These are phyloP conservation scores for Penaeus chinensis DNA, from an alignment of 1,140 invertebrate genomes.

Conservation along the genomic window DNA sequence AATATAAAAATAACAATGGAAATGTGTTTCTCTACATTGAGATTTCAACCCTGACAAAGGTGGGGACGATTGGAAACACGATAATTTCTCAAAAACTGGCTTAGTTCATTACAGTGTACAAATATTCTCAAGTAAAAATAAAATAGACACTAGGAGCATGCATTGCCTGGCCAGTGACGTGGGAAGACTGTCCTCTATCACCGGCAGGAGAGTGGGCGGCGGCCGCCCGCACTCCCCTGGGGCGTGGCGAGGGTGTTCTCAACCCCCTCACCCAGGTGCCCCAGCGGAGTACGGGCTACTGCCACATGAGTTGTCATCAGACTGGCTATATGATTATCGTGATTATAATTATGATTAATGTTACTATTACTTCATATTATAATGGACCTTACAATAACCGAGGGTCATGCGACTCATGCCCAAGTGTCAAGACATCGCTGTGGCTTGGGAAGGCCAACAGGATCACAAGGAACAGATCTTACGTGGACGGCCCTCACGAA, in stretches of 20 bases:
- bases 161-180: constrained; percentile 51
- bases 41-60: constrained; percentile 63
- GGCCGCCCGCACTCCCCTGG: constrained; percentile 16
- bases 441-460: constrained; percentile 47
- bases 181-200: constrained; percentile 44
- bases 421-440: constrained; percentile 54
- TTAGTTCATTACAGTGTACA: constrained; percentile 63
- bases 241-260: constrained; percentile 2
- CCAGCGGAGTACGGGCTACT: constrained; percentile 21
- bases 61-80: constrained; percentile 61
- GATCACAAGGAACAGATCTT: constrained; percentile 61
- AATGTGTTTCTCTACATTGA: constrained; percentile 65
- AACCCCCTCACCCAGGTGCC: constrained; percentile 12
- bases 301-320: constrained; percentile 59
- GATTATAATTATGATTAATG: constrained; percentile 63
- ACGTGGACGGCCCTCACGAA: constrained; percentile 58
- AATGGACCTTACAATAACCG: constrained; percentile 63
- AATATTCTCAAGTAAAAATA: constrained; percentile 64
- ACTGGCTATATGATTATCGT: constrained; percentile 64
- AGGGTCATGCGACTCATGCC: constrained; percentile 54
- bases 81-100: constrained; percentile 62
- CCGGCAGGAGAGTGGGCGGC: constrained; percentile 36
- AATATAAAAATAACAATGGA: constrained; percentile 63
- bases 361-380: constrained; percentile 63
- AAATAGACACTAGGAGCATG: constrained; percentile 63